Percentiles rank a stretch among this genome's conserved stretches.
phyloP scores from a whole-genome alignment of 1,140 invertebrate species.

The Sitophilus oryzae region DNA sequence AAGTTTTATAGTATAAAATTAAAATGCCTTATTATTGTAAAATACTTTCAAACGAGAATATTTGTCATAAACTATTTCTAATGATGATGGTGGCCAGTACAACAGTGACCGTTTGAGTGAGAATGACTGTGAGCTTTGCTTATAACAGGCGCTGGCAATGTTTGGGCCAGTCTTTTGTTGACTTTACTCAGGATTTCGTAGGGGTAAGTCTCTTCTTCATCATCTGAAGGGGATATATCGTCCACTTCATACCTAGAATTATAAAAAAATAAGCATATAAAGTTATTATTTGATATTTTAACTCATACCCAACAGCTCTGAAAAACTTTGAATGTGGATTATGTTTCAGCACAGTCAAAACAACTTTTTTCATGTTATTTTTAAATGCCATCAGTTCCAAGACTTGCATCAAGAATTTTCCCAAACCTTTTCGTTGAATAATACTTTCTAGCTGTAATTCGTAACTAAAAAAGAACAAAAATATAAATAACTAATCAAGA shows the following conservation, averaged over 20 bases:
- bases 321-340: slow-evolving; percentile 70
- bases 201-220: slow-evolving; percentile 46
- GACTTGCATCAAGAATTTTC: slow-evolving; percentile 72
- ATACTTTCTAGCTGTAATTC: slow-evolving; percentile 70
- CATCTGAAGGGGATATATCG: slow-evolving; percentile 48
- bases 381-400: slow-evolving; percentile 69
- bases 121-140: slow-evolving; percentile 18
- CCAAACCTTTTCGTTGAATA: slow-evolving; percentile 65
- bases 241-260: slow-evolving; percentile 45
- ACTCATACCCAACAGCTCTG: slow-evolving; percentile 59
- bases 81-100: slow-evolving; percentile 30
- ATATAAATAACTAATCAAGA: slow-evolving; percentile 2
- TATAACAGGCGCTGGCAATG: slow-evolving; percentile 6
- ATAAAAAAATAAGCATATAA: neutral
- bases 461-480: slow-evolving; percentile 55
- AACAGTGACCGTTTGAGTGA: slow-evolving; percentile 28
- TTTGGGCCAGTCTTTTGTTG: slow-evolving; percentile 40
- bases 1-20: too few species aligned
- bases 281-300: neutral
- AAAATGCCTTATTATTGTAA: too few species aligned
- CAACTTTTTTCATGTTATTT: slow-evolving; percentile 69
- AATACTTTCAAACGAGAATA: neutral
- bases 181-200: slow-evolving; percentile 54
- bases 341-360: slow-evolving; percentile 75
- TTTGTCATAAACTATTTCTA: neutral